Evolutionary conservation across 2,797 vertebrate species (phyloP).

Genomic region (Spinibarbus caldwelli): DNA sequence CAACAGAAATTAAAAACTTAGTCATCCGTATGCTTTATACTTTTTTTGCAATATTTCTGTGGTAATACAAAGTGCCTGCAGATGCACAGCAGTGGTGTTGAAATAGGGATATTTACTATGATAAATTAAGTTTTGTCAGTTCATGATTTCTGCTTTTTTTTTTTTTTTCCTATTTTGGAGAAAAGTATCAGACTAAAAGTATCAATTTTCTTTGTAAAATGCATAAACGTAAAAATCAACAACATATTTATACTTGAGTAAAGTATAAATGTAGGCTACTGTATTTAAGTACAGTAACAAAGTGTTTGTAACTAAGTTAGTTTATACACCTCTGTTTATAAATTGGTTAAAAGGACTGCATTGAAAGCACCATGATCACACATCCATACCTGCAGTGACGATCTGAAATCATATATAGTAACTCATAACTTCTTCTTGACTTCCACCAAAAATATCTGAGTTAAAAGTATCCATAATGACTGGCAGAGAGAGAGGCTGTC

Average conservation of each 20-base stretch:
- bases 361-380: constrained; percentile 6
- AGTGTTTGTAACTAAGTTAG: too few species aligned
- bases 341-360: background rate
- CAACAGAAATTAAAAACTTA: background rate
- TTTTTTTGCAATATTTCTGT: constrained; percentile 8
- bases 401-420: background rate
- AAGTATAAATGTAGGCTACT: background rate
- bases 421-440: constrained; percentile 20
- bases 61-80: background rate
- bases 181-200: background rate
- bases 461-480: constrained; percentile 49
- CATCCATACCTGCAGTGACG: background rate
- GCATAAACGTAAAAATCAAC: background rate
- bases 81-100: background rate
- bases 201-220: background rate
- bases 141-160: background rate
- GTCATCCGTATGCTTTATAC: background rate
- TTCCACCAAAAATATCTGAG: constrained; percentile 39
- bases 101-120: background rate
- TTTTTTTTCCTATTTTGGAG: background rate
- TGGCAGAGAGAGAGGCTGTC: constrained; percentile 25
- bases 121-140: background rate
- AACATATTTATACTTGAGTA: background rate
- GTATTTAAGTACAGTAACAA: background rate
- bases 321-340: background rate